A percentile compares a stretch with the other conserved stretches of the same genome.
phyloP scores from a whole-genome alignment of 2,888 invertebrate genomes.

The Napeogenes inachia region DNA sequence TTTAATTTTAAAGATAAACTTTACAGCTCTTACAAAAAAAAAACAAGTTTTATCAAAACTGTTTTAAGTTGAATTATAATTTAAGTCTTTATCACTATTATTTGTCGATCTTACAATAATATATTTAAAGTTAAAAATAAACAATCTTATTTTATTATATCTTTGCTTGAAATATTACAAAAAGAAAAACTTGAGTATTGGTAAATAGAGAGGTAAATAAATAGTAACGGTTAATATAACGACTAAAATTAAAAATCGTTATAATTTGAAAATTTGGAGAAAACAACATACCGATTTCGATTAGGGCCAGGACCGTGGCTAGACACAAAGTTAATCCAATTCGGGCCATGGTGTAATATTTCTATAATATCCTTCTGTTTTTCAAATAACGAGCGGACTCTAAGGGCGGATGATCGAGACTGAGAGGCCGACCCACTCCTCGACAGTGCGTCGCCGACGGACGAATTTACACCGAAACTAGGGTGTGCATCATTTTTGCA shows the following conservation, averaged over 20 bases:
- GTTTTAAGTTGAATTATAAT: too few relatives aligned
- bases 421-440: slow-evolving; percentile 46
- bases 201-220: too few relatives aligned
- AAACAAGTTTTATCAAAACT: too few relatives aligned
- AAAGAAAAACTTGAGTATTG: too few relatives aligned
- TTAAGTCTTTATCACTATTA: too few relatives aligned
- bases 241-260: background rate
- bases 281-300: slow-evolving; percentile 60
- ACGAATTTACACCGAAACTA: slow-evolving; percentile 55
- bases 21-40: too few relatives aligned
- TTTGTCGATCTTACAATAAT: too few relatives aligned
- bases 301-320: slow-evolving; percentile 56
- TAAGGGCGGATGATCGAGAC: slow-evolving; percentile 45
- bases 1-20: too few relatives aligned
- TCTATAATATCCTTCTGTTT: slow-evolving; percentile 21
- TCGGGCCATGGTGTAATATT: slow-evolving; percentile 52
- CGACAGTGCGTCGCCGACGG: slow-evolving; percentile 59
- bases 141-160: too few relatives aligned
- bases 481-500: slow-evolving; percentile 33
- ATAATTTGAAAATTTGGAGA: slow-evolving; percentile 14
- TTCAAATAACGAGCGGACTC: slow-evolving; percentile 45
- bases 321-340: slow-evolving; percentile 50
- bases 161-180: too few relatives aligned
- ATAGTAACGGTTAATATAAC: too few relatives aligned
- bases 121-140: too few relatives aligned